Base-by-base conservation (phyloP, 2,113 vertebrate species). In the Clinocottus analis region DNA sequence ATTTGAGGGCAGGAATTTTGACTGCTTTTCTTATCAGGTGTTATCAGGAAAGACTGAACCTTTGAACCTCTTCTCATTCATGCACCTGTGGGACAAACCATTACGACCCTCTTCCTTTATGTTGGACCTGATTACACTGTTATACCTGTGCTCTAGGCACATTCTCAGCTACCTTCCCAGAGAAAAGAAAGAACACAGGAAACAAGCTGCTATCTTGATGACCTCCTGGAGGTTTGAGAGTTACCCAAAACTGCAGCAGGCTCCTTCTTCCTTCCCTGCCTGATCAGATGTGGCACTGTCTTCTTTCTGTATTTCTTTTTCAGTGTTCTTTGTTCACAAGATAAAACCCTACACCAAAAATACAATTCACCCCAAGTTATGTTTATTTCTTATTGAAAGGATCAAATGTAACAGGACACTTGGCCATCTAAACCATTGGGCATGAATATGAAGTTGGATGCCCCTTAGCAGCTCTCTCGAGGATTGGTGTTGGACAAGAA, bases 21-120 rank as follows among this genome's bases (percentile, higher is more conserved):
- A 74, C 88, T 69, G 51, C 59, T 86, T 60, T 51, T 49, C 56
- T 90, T 82, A 89, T 92, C 89, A 76, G 71, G 23, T 53, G 62
- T 68, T 87, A 85, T 90, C 85, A 72, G 71, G n/a, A 53, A 64
- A 53, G 68, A 55, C 37, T 67, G 53, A 75, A 79, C 77, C 47
- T 84, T 81, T 88, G 64, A 88, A 85, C 72, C 61, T 25, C 51
- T 73, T 49, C 45, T 86, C 70, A 67, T 80, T 83, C 80, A 56
- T 67, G 55, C 76, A 80, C 74, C 67, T 76, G 80, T 76, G 72
- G 69, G 66, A 53, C 56, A 71, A 86, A 58, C 62, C n/a, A 27
- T 27, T 19, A 10, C 1, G 2, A n/a, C 58, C 58, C 3, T 53
- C 41, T 29, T 25, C 41, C 66, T 74, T 56, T 5, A 33, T 47